phyloP scores from a whole-genome alignment of 2,113 vertebrate species.

The Ginglymostoma cirratum region DNA sequence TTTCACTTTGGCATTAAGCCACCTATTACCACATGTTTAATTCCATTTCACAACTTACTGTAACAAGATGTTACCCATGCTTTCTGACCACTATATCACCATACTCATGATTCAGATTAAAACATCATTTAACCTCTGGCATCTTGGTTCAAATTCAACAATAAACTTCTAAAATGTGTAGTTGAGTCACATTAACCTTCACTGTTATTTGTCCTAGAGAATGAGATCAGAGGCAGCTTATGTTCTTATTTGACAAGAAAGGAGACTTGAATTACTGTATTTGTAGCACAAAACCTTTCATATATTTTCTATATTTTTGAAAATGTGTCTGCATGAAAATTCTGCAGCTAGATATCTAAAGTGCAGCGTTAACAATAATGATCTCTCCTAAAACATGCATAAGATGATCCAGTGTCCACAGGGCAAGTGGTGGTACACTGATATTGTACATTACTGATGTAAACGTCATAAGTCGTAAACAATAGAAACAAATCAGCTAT shows the following conservation, averaged over 20 bases:
- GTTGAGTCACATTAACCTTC: slow-evolving; percentile 3
- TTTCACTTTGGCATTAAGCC: neutral
- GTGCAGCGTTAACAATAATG: neutral
- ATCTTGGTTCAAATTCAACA: neutral
- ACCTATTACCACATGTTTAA: neutral
- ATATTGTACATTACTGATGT: neutral
- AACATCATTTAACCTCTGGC: neutral
- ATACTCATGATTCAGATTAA: neutral
- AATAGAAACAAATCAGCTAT: neutral
- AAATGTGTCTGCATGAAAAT: neutral
- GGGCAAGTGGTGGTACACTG: neutral
- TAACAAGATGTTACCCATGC: neutral
- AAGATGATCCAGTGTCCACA: neutral
- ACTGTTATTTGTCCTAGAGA: neutral
- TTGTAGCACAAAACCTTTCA: neutral
- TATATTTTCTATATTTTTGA: neutral
- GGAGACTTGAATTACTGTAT: neutral
- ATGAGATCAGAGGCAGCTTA: neutral
- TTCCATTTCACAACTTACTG: neutral
- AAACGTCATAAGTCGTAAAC: neutral
- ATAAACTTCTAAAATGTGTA: neutral
- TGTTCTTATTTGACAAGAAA: neutral
- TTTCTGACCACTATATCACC: neutral
- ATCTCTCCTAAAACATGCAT: neutral
- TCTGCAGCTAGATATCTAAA: neutral